Base-by-base conservation (phyloP, 2,888 invertebrate genomes). In the Heliconius ismenius region DNA sequence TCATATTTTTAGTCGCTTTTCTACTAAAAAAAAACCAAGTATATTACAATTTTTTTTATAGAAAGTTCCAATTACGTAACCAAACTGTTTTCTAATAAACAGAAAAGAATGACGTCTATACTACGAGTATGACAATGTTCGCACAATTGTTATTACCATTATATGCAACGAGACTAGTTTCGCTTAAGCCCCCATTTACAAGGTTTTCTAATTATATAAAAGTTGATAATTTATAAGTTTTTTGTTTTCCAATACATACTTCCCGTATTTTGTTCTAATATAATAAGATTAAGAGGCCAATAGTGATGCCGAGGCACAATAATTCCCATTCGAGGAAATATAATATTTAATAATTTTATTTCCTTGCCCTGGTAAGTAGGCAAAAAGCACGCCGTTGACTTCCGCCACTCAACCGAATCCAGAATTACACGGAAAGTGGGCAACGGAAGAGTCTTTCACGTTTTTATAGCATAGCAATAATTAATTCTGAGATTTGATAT, bases 121-220 rank as follows among this genome's bases (percentile, higher is more conserved):
- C 7, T 43, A 28, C 4, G 28, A 26, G 26, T 26, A 43, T 43
- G 21, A 67, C 49, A 58, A 58, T 3, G 58, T 70, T 70, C 70
- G 32, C 70, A 70, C 70, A 54, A 70, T 70, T 70, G 70, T 70
- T 58, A 36, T 13, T 28, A n/a, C 32, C 28, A n/a, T 69, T 69
- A 54, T 28, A 32, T 54, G 21, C 32, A 54, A 32, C 21, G n/a
- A 70, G 32, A 70, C 74, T 74, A 64, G 54, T 74, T 63, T 72
- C 62, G 65, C 39, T 63, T 62, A n/a, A 75, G 63, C 58, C 15
- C 75, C 62, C 64, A 32, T 78, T 79, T 72, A 77, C 67, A 63
- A 74, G 74, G 54, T 78, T 79, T 79, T 74, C 70, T 70, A 70
- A 58, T 58, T 58, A 58, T 32, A 70, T 36, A 70, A 58, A 70